Percentiles rank a stretch among this genome's conserved stretches.
Evolutionary conservation across 2,113 vertebrate species (phyloP).

Genomic region (Dicentrarchus labrax): DNA sequence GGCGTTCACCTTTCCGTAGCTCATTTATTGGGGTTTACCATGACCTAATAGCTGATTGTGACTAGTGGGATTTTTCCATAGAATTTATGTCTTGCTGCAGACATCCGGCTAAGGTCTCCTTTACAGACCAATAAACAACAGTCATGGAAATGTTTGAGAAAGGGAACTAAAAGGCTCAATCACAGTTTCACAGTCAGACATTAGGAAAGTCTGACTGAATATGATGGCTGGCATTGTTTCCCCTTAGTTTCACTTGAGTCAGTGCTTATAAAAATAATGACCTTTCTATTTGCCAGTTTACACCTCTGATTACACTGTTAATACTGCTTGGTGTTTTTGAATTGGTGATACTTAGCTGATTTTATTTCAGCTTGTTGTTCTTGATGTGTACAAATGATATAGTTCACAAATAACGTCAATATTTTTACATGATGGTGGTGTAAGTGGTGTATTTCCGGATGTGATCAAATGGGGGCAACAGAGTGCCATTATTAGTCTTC

Average conservation of each 20-base stretch:
- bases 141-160: conserved; percentile 48
- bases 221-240: conserved; percentile 8
- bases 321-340: neutral
- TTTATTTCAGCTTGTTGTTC: neutral
- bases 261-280: conserved; percentile 10
- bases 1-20: neutral
- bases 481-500: conserved; percentile 5
- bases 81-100: neutral
- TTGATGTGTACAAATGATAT: neutral
- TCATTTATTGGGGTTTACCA: neutral
- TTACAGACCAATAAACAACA: conserved; percentile 40
- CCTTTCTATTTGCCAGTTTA: conserved; percentile 13
- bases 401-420: neutral
- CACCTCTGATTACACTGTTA: neutral
- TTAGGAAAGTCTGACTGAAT: conserved; percentile 46
- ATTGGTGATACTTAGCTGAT: neutral
- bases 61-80: neutral
- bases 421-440: neutral
- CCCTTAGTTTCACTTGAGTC: conserved; percentile 10
- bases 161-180: neutral
- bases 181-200: conserved; percentile 9
- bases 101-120: neutral
- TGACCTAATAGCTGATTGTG: neutral
- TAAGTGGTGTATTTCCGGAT: conserved; percentile 29
- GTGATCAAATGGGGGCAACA: conserved; percentile 51